Evolutionary conservation across 2,797 vertebrate genomes (phyloP).

Genomic region (Leptoclinus maculatus): DNA sequence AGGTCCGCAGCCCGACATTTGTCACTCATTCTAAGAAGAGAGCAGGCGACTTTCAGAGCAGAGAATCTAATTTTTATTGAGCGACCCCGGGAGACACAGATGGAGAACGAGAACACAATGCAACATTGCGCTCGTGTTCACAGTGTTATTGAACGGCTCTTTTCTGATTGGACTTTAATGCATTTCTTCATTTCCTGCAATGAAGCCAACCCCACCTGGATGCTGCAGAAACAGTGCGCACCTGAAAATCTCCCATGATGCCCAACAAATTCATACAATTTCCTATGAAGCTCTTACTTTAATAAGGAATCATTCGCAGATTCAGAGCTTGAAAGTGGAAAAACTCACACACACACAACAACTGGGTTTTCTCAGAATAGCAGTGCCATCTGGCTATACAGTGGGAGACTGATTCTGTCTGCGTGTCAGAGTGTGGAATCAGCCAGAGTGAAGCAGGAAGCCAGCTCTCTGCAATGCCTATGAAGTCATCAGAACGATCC

Average conservation of each 20-base stretch:
- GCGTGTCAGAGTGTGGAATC: conserved; percentile 70
- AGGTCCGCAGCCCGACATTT: not conserved
- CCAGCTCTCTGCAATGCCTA: conserved; percentile 53
- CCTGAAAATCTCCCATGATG: conserved; percentile 9
- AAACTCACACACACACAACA: not conserved
- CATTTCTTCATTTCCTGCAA: not conserved
- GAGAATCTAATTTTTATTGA: not conserved
- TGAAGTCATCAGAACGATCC: conserved; percentile 74
- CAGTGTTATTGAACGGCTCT: not conserved
- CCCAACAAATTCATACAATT: not conserved
- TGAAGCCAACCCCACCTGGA: not conserved
- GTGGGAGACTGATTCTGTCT: conserved; percentile 57
- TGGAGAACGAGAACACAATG: not conserved
- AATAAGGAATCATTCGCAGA: conserved; percentile 3
- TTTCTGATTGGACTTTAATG: not conserved
- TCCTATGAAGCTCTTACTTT: not conserved
- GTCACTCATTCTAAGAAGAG: conserved; percentile 1
- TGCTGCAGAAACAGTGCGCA: not conserved
- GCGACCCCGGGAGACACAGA: not conserved
- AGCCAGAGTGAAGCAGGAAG: conserved; percentile 72
- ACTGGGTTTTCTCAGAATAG: conserved; percentile 9
- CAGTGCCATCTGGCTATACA: conserved; percentile 28
- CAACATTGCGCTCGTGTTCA: not conserved
- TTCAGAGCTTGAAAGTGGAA: conserved; percentile 4
- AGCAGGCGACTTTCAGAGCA: not conserved